A percentile compares a stretch with the other conserved stretches of the same genome.
These are phyloP conservation scores for Hemithea aestivaria DNA, from an alignment of 2,888 invertebrate genomes.

Conservation along the genomic window DNA sequence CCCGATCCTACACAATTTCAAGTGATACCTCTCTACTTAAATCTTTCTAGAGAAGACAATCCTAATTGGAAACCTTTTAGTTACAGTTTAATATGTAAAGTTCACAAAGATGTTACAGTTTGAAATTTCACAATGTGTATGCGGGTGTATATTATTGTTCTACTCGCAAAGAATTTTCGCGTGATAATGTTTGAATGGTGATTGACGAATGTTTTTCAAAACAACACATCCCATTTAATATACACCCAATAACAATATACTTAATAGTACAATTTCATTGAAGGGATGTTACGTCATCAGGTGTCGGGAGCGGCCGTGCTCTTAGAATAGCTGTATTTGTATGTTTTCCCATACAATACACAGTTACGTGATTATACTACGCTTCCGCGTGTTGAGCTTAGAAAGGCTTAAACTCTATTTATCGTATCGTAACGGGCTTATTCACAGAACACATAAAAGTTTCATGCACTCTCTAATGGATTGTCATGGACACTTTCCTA, in stretches of 20 bases:
- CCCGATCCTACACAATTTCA: too few species aligned
- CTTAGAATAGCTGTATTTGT: slow-evolving; percentile 42
- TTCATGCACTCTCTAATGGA: slow-evolving; percentile 8
- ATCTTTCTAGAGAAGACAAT: too few species aligned
- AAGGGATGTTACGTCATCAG: slow-evolving; percentile 33
- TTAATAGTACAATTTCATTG: slow-evolving; percentile 22
- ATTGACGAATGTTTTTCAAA: slow-evolving; percentile 2
- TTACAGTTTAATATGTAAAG: too few species aligned
- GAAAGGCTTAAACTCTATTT: slow-evolving; percentile 17
- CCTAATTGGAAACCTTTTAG: too few species aligned
- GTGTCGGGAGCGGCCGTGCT: slow-evolving; percentile 28
- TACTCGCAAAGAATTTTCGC: slow-evolving; percentile 1
- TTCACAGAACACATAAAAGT: slow-evolving; percentile 5
- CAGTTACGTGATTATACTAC: slow-evolving; percentile 33
- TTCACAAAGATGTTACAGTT: too few species aligned
- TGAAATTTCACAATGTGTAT: too few species aligned
- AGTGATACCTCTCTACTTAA: too few species aligned
- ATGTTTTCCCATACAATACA: slow-evolving; percentile 37
- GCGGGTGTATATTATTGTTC: neutral
- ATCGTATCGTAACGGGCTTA: slow-evolving; percentile 6
- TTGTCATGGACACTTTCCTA: slow-evolving; percentile 10
- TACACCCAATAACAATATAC: too few species aligned
- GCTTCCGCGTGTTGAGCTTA: slow-evolving; percentile 36
- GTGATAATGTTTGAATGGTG: slow-evolving; percentile 6
- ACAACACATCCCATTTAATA: too few species aligned